These are phyloP conservation scores for Peromyscus californicus DNA, from an alignment of 2,113 vertebrate species.

Conservation along the genomic window DNA sequence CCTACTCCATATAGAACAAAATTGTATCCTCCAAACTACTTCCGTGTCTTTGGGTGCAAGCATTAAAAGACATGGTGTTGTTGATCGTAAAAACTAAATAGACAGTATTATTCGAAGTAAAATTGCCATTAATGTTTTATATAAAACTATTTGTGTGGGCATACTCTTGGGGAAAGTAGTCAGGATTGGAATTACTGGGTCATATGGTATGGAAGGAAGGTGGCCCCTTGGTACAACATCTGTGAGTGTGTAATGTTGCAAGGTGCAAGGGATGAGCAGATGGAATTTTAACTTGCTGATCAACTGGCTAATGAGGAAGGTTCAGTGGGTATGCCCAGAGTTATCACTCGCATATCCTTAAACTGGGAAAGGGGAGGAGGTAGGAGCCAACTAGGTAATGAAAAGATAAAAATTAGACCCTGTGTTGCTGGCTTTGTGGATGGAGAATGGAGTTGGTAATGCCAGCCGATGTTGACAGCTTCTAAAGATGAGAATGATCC, in stretches of 20 bases:
- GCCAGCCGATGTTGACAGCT: background rate
- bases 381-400: background rate
- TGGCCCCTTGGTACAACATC: background rate
- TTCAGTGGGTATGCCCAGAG: background rate
- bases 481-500: background rate
- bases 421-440: background rate
- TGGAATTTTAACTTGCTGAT: conserved; percentile 4
- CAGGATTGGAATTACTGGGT: background rate
- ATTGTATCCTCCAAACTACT: background rate
- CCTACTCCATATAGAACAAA: background rate
- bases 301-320: background rate
- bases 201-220: background rate
- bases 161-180: background rate
- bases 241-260: background rate
- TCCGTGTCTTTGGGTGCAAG: conserved; percentile 30
- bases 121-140: conserved; percentile 33
- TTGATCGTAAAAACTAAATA: conserved; percentile 29
- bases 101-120: background rate
- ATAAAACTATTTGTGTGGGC: background rate
- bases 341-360: background rate
- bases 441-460: background rate
- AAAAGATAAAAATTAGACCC: background rate
- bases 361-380: background rate
- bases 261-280: background rate
- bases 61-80: conserved; percentile 11